A percentile compares a stretch with the other conserved stretches of the same genome.
phyloP scores from a whole-genome alignment of 2,113 vertebrate species.

The Peromyscus maniculatus region DNA sequence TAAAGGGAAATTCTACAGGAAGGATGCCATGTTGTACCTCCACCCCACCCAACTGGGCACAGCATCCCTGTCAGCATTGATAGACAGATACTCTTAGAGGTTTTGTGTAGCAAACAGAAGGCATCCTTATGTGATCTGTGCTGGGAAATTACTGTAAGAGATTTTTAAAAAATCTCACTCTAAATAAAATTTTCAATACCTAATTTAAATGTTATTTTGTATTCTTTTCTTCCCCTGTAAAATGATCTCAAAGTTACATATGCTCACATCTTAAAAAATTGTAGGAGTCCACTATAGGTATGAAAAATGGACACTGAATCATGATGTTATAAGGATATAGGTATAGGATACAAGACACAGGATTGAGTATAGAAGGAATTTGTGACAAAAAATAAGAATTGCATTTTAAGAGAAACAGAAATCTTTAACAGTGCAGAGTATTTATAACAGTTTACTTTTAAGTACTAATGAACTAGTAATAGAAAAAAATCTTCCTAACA shows the following conservation, averaged over 20 bases:
- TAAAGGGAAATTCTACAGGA: background rate
- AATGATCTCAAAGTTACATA: background rate
- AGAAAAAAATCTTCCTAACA: conserved; percentile 59
- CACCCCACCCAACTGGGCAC: background rate
- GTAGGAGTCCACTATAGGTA: conserved; percentile 78
- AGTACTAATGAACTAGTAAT: conserved; percentile 64
- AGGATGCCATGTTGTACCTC: background rate
- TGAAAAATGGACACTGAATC: conserved; percentile 82
- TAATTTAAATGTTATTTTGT: background rate
- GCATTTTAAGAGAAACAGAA: background rate
- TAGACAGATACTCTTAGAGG: background rate
- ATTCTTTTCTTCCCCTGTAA: background rate
- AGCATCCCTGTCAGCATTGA: too few species aligned
- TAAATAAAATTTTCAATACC: background rate
- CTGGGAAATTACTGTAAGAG: background rate
- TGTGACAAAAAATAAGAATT: background rate
- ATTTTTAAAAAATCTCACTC: background rate
- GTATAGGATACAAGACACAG: background rate
- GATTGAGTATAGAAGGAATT: background rate
- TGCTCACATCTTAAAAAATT: conserved; percentile 58
- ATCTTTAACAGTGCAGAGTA: background rate
- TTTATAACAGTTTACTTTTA: conserved; percentile 47
- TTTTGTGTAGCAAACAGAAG: background rate
- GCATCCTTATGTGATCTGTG: background rate
- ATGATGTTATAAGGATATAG: conserved; percentile 45